phyloP scores from a whole-genome alignment of 2,113 vertebrate genomes.

The Vireo altiloquus region DNA sequence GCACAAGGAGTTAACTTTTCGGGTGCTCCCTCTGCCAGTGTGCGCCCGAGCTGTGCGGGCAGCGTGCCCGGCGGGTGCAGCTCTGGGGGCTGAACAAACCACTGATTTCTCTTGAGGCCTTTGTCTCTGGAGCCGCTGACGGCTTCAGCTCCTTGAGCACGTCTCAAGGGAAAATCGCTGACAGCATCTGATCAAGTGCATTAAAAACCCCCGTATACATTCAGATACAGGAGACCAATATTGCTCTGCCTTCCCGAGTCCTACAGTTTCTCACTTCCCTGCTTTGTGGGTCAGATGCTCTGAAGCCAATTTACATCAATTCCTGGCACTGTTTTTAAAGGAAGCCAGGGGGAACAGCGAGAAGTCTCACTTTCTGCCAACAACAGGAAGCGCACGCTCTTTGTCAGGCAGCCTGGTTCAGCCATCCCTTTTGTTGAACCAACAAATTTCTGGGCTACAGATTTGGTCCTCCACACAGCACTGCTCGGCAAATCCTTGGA shows the following conservation, averaged over 20 bases:
- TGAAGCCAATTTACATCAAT: constrained; percentile 50
- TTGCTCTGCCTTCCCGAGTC: not conserved
- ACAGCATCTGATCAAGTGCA: not conserved
- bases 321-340: constrained; percentile 65
- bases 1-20: not conserved
- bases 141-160: not conserved
- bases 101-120: not conserved
- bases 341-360: constrained; percentile 40
- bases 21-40: not conserved
- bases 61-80: rapidly evolving
- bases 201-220: rapidly evolving
- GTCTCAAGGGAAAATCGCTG: not conserved
- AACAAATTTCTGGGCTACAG: not conserved
- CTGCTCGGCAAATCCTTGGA: not conserved
- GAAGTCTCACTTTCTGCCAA: constrained; percentile 62
- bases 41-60: rapidly evolving
- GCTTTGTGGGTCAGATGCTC: constrained; percentile 33
- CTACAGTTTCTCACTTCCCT: constrained; percentile 52
- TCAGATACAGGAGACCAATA: not conserved
- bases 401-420: constrained; percentile 4
- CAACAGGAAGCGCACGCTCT: constrained; percentile 51
- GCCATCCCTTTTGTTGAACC: not conserved
- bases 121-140: not conserved
- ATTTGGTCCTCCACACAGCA: not conserved
- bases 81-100: not conserved